Base-by-base conservation (phyloP, 1,140 invertebrate species). In the Gryon sp. region DNA sequence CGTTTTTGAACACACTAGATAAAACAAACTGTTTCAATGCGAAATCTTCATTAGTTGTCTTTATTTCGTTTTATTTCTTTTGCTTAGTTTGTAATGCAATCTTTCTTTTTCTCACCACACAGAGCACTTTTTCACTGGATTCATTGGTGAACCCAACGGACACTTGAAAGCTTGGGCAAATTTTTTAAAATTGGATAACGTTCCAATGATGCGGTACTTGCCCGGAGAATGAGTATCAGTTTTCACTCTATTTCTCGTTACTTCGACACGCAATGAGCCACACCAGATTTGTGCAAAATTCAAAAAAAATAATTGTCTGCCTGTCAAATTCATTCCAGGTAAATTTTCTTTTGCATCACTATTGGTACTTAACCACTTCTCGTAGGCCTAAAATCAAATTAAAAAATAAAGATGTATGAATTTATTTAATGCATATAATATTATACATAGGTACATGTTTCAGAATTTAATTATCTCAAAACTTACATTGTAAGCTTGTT, bases 221-320 rank as follows among this genome's bases (percentile, higher is more conserved):
- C 95, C 96, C 11, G 95, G 95, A 5, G 95, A 94, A 82, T 98
- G 96, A 20, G 96, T 93, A 0, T 94, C 93, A 18, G 94, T 94
- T 50, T 95, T 90, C 30, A 96, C 89, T 82, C 94, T 94, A 66
- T 93, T 93, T 32, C 93, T 89, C 1, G 94, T 92, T 57, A 95
- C 94, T 86, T 96, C 94, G n/a, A 95, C 94, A 68, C 95, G 90
- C 90, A 95, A 94, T 12, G 93, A 92, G 12, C 96, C 95, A 84
- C 96, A 97, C 96, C 96, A 97, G 14, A 97, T 93, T 90, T 96
- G 94, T 1, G 95, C 95, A 80, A 95, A 96, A 81, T 95, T 96
- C 0, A 96, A 84, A 79, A 95, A 96, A 86, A 96, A 96, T 50
- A 96, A 84, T 85, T 96, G 94, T 48, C 91, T 90, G 12, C 92